Evolutionary conservation across 2,113 vertebrate species (phyloP), one percentile per base, ranked within the genome.

Genomic region (Thinocorus orbignyianus): DNA sequence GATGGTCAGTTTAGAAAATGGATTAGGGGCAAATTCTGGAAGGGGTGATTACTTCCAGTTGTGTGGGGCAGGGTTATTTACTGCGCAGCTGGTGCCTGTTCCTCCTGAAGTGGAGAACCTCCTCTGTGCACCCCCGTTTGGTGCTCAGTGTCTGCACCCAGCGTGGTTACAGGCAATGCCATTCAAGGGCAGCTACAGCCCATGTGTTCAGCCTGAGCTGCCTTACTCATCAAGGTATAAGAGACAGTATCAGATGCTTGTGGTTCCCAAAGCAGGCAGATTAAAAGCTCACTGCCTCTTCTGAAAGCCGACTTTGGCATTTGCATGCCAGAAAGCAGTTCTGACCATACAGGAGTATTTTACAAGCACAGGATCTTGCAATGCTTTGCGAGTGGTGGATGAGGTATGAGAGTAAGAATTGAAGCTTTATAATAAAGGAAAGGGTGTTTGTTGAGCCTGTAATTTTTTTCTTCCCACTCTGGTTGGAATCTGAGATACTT

Each of bases 401-500:
- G 92, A 97, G 94, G 91, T 94, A 96, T 95, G 88, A 92, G 84
- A 96, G 81, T 39, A 84, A 95, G 95, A 95, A 92, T 85, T 44
- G 39, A 88, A 90, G 92, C 93, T 92, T 97, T 96, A 91, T 93
- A 91, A 95, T 97, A 97, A 97, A 81, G 82, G 78, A 90, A 85
- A 95, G 90, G 74, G 93, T 96, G 94, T 95, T 97, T 81, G 69
- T 95, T 62, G 84, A 96, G 81, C 86, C 97, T 98, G 92, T 97
- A 92, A 97, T 98, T 97, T 98, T 97, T 98, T 96, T 93, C 92
- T 96, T 95, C 90, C 93, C 91, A 73, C 95, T 97, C 92, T 88
- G 93, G 96, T 95, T 97, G 88, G 97, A 97, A 96, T 95, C 91
- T 97, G 87, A 96, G 95, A 93, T 98, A 94, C 97, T 98, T 97